These are phyloP conservation scores for Amphiprion percula DNA, from an alignment of 2,113 vertebrate genomes.

Conservation along the genomic window DNA sequence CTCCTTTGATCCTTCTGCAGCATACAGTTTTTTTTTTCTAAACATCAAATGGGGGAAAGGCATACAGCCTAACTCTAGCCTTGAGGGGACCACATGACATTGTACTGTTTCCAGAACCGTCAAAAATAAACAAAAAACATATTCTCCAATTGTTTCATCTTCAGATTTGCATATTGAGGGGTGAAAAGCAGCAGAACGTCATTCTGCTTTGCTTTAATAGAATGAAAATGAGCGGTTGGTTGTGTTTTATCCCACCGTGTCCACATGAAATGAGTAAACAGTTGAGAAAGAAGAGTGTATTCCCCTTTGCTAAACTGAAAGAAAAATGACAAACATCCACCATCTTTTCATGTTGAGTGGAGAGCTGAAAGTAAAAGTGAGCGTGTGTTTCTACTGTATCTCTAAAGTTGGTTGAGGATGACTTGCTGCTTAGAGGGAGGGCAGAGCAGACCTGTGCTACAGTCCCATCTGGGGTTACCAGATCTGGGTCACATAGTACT, in stretches of 20 bases:
- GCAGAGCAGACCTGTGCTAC: slow-evolving; percentile 74
- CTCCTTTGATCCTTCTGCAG: slow-evolving; percentile 55
- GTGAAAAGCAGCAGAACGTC: slow-evolving; percentile 20
- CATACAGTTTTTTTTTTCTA: slow-evolving; percentile 20
- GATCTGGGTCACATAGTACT: slow-evolving; percentile 51
- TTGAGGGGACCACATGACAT: slow-evolving; percentile 62
- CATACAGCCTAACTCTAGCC: slow-evolving; percentile 31
- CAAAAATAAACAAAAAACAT: slow-evolving; percentile 46
- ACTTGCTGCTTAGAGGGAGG: slow-evolving; percentile 82
- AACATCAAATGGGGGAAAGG: neutral
- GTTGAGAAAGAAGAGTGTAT: slow-evolving; percentile 10
- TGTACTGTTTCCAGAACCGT: slow-evolving; percentile 64
- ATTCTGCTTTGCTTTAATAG: slow-evolving; percentile 33
- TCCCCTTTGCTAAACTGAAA: slow-evolving; percentile 23
- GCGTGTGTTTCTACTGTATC: slow-evolving; percentile 64
- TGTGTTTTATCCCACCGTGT: slow-evolving; percentile 8
- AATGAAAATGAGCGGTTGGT: slow-evolving; percentile 21
- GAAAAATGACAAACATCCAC: neutral
- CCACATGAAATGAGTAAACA: slow-evolving; percentile 4
- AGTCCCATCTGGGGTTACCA: slow-evolving; percentile 48
- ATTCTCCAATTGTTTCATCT: slow-evolving; percentile 52
- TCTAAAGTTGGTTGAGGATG: slow-evolving; percentile 73
- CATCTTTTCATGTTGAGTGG: slow-evolving; percentile 25
- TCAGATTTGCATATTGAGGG: slow-evolving; percentile 82
- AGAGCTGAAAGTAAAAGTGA: slow-evolving; percentile 38